Percentiles rank a stretch among this genome's conserved stretches.
phyloP scores from a whole-genome alignment of 2,113 vertebrate species.

The human region GRCh38 chr1:222082001-222082500 shows the following conservation, averaged over 20 bases:
- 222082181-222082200: background rate
- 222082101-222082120: background rate
- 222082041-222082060: background rate
- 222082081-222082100: background rate
- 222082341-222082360: background rate
- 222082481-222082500: background rate
- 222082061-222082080: background rate
- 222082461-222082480: background rate
- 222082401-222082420: background rate
- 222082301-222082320: background rate
- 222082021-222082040: background rate
- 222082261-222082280: background rate
- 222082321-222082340: background rate
- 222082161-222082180: background rate
- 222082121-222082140: background rate
- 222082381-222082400: background rate
- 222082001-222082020: background rate
- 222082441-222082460: background rate
- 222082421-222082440: background rate
- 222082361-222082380: background rate
- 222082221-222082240: background rate
- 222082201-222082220: background rate
- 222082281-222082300: background rate
- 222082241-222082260: background rate
- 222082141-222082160: background rate